phyloP scores from a whole-genome alignment of 2,797 vertebrate genomes.

The Xiphophorus birchmanni region DNA sequence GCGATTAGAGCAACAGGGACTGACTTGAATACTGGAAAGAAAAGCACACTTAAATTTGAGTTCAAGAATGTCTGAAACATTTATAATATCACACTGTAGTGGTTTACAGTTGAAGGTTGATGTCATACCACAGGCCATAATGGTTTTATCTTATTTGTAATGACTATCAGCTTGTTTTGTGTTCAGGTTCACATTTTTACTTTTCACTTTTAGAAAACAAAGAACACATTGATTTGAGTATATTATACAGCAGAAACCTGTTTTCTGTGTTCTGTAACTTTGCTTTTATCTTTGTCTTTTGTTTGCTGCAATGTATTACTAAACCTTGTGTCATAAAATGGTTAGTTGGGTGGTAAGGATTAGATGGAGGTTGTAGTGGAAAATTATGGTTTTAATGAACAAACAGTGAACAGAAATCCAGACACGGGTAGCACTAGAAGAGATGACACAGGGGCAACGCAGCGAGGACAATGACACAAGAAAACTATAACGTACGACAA shows the following conservation, averaged over 20 bases:
- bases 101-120: not conserved
- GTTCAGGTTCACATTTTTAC: not conserved
- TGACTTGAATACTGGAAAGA: rapidly evolving
- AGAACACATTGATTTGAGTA: not conserved
- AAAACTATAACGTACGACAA: too few relatives aligned
- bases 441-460: too few relatives aligned
- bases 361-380: too few relatives aligned
- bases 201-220: not conserved
- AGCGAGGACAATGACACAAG: too few relatives aligned
- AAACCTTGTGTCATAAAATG: not conserved
- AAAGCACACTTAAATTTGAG: rapidly evolving
- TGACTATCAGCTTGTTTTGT: not conserved
- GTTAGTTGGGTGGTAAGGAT: too few relatives aligned
- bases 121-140: not conserved
- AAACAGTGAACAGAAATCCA: too few relatives aligned
- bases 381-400: too few relatives aligned
- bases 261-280: not conserved
- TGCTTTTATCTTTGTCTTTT: not conserved
- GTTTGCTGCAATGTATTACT: not conserved
- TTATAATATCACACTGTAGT: not conserved
- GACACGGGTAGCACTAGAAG: too few relatives aligned
- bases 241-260: not conserved
- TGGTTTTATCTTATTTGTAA: not conserved
- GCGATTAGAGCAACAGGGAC: not conserved
- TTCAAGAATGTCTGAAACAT: not conserved